These are phyloP conservation scores for Hymenopus coronatus DNA, from an alignment of 2,888 invertebrate genomes.

Conservation along the genomic window DNA sequence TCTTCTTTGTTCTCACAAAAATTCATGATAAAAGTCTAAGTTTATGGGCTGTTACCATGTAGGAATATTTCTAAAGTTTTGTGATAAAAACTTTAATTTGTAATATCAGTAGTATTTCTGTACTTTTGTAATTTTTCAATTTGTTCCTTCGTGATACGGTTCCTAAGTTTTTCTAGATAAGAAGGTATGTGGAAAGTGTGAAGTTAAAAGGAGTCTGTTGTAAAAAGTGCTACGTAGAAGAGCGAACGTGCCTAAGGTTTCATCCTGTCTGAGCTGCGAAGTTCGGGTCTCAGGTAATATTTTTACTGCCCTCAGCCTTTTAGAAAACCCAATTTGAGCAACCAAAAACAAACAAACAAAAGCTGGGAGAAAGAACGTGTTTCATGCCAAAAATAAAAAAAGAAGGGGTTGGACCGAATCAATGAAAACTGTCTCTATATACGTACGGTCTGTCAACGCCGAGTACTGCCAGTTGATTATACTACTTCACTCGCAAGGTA, in stretches of 20 bases:
- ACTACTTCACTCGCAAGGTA: no score
- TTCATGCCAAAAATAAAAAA: background rate
- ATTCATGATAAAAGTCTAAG: no score
- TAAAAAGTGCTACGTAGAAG: background rate
- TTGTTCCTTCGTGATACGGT: no score
- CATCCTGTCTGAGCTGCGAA: background rate
- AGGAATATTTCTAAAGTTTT: no score
- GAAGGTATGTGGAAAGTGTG: no score
- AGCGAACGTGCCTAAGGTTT: background rate
- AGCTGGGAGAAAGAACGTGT: background rate
- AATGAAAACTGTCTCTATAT: background rate
- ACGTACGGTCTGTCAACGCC: background rate
- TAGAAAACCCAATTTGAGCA: background rate
- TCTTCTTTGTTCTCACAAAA: no score
- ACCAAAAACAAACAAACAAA: background rate
- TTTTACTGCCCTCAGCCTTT: background rate
- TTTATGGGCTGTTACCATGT: no score
- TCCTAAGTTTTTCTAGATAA: no score
- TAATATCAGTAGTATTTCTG: no score
- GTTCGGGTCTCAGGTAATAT: background rate
- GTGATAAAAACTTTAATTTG: no score
- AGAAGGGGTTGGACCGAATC: background rate
- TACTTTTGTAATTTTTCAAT: no score
- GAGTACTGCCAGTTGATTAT: background rate
- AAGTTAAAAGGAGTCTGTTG: no score